phyloP scores from a whole-genome alignment of 2,113 vertebrate species.

The Malurus elegans region DNA sequence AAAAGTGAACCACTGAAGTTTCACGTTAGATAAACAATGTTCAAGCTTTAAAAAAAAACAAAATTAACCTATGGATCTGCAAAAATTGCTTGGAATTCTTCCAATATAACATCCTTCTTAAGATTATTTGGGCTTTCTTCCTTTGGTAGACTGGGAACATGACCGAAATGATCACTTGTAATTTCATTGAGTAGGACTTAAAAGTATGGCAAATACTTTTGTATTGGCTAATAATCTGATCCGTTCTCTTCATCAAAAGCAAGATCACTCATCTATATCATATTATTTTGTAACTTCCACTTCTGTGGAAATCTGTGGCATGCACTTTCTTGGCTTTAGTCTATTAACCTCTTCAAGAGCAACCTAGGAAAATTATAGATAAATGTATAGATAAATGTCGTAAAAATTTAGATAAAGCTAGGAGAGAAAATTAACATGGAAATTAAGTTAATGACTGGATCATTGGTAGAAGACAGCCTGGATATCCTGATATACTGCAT shows the following conservation, averaged over 20 bases:
- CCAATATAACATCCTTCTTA: not conserved
- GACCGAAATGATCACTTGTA: not conserved
- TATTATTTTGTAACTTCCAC: not conserved
- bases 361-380: not conserved
- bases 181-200: not conserved
- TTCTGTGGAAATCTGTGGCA: not conserved
- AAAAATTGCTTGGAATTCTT: conserved; percentile 12
- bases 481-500: not conserved
- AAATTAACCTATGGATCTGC: not conserved
- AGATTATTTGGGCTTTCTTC: not conserved
- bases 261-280: not conserved
- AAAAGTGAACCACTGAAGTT: not conserved
- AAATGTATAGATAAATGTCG: not conserved
- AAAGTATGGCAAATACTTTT: not conserved
- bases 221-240: not conserved
- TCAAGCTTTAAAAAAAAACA: not conserved
- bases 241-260: not conserved
- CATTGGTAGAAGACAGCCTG: not conserved
- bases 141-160: not conserved
- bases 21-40: not conserved
- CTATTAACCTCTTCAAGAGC: not conserved
- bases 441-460: not conserved
- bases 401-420: not conserved
- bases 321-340: not conserved
- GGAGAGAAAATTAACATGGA: not conserved